Conservation (phyloP, 2,888 invertebrate species). For the Macrophya alboannulata region DNA sequence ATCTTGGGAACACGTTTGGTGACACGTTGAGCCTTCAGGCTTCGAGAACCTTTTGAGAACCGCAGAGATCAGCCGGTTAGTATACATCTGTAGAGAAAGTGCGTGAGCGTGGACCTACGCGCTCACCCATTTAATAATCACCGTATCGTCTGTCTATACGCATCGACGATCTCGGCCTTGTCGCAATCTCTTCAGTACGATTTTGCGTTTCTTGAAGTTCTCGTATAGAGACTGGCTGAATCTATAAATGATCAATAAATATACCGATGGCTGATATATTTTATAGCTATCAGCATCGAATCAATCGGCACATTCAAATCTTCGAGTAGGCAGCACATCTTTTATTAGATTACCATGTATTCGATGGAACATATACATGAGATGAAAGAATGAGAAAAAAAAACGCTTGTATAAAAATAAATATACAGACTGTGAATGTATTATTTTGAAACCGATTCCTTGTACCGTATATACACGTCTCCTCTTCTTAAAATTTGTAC, state of each 20-base stretch:
- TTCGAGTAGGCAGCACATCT: conserved; percentile 19
- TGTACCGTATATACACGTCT: conserved; percentile 7
- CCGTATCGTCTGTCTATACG: conserved; percentile 35
- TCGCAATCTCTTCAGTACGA: conserved; percentile 38
- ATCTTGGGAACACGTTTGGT: conserved; percentile 76
- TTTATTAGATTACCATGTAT: conserved; percentile 8
- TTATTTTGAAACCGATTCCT: conserved; percentile 35
- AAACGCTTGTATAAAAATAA: neutral
- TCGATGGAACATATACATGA: neutral
- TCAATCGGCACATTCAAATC: conserved; percentile 16
- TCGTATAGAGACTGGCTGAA: neutral
- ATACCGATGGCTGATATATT: neutral
- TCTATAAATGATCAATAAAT: conserved; percentile 14
- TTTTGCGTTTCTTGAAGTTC: conserved; percentile 28
- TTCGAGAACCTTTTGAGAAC: conserved; percentile 57
- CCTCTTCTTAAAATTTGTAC: neutral
- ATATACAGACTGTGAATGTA: neutral
- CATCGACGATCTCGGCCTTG: conserved; percentile 43
- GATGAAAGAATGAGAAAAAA: neutral
- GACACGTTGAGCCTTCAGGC: conserved; percentile 73
- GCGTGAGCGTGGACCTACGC: conserved; percentile 61
- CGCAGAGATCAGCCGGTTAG: neutral
- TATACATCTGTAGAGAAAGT: conserved; percentile 69
- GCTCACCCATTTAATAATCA: conserved; percentile 53
- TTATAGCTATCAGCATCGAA: conserved; percentile 30